Percentiles rank a stretch among this genome's conserved stretches.
Conservation (phyloP, 2,888 invertebrate genomes). For the Camponotus fellah region DNA sequence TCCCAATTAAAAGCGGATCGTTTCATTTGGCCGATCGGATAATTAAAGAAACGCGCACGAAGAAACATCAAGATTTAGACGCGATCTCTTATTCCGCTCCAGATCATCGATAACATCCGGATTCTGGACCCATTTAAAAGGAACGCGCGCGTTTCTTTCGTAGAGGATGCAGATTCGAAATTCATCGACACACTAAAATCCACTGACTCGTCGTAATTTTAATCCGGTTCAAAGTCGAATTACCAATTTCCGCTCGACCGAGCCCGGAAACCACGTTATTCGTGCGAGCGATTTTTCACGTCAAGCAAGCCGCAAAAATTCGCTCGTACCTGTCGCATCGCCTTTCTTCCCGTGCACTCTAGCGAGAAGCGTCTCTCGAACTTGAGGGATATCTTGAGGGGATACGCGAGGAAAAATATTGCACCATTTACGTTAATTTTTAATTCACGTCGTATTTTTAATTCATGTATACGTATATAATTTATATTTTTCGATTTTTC, state of each 20-base stretch:
- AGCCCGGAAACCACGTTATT: conserved; percentile 31
- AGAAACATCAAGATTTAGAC: conserved; percentile 5
- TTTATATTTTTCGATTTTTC: neutral
- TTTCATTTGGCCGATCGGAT: neutral
- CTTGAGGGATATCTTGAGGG: neutral
- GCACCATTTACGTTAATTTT: neutral
- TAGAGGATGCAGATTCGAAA: conserved; percentile 6
- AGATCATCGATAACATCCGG: neutral
- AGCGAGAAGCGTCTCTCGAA: conserved; percentile 23
- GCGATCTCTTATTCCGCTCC: neutral
- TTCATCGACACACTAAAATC: conserved; percentile 36
- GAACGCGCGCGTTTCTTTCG: conserved; percentile 7
- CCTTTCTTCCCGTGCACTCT: conserved; percentile 69
- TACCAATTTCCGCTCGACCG: conserved; percentile 47
- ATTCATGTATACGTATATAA: neutral
- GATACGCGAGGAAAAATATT: neutral
- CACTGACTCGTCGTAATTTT: conserved; percentile 17
- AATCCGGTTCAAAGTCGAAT: conserved; percentile 32
- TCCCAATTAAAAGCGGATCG: neutral
- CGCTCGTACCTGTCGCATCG: conserved; percentile 51
- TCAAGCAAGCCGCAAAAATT: conserved; percentile 35
- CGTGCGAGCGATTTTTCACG: conserved; percentile 38
- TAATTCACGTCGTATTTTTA: too few species aligned
- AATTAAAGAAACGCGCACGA: neutral
- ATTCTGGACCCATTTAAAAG: conserved; percentile 6